Percentiles rank a stretch among this genome's conserved stretches.
Evolutionary conservation across 2,888 invertebrate species (phyloP).

Genomic region (Tachina lurida): DNA sequence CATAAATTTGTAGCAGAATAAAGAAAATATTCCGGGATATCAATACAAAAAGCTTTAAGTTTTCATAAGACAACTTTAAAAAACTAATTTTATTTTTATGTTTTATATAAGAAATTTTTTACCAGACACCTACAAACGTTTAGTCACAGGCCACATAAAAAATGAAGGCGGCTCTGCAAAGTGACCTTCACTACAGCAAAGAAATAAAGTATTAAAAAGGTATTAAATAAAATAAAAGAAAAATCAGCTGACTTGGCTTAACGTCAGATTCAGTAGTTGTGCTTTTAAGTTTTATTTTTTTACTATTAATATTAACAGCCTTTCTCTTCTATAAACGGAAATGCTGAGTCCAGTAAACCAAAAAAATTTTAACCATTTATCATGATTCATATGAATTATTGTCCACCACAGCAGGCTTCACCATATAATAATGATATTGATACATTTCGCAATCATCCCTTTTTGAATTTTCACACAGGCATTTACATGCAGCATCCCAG

Average conservation of each 20-base stretch:
- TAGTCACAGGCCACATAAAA: background rate
- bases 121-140: slow-evolving; percentile 13
- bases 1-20: slow-evolving; percentile 26
- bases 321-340: slow-evolving; percentile 53
- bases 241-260: slow-evolving; percentile 66
- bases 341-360: slow-evolving; percentile 69
- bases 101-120: slow-evolving; percentile 46
- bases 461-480: slow-evolving; percentile 10
- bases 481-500: slow-evolving; percentile 17
- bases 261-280: slow-evolving; percentile 38
- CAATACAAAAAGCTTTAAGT: slow-evolving; percentile 59
- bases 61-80: slow-evolving; percentile 34
- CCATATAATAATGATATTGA: slow-evolving; percentile 60
- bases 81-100: slow-evolving; percentile 20
- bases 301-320: background rate
- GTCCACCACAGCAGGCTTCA: slow-evolving; percentile 65
- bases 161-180: slow-evolving; percentile 2
- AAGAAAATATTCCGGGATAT: slow-evolving; percentile 30
- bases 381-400: slow-evolving; percentile 69
- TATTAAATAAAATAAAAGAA: slow-evolving; percentile 20
- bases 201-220: slow-evolving; percentile 13
- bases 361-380: slow-evolving; percentile 66
- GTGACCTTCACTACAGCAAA: background rate
- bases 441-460: slow-evolving; percentile 53
- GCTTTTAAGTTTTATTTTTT: slow-evolving; percentile 15